A percentile compares a stretch with the other conserved stretches of the same genome.
These are phyloP conservation scores for Panurus biarmicus DNA, from an alignment of 2,113 vertebrate species.

Conservation along the genomic window DNA sequence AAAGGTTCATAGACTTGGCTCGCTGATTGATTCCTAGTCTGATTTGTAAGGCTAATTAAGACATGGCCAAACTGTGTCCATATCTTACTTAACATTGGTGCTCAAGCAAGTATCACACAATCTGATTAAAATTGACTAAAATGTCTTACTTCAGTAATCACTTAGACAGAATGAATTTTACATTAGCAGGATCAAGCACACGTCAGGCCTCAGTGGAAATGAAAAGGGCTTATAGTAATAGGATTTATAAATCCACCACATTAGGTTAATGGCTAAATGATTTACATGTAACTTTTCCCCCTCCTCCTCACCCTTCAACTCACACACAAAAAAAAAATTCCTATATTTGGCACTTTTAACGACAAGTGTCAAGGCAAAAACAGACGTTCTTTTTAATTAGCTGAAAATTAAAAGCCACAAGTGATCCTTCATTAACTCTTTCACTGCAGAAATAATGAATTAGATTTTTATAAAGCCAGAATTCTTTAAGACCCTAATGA, in stretches of 20 bases:
- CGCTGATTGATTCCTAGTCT: slow-evolving; percentile 55
- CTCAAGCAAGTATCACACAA: slow-evolving; percentile 66
- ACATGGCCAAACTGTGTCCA: slow-evolving; percentile 64
- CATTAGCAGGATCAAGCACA: slow-evolving; percentile 74
- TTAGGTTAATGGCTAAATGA: slow-evolving; percentile 78
- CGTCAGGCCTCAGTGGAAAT: slow-evolving; percentile 72
- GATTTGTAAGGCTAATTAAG: slow-evolving; percentile 67
- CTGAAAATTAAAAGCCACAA: slow-evolving; percentile 31
- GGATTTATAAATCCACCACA: slow-evolving; percentile 75
- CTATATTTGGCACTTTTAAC: slow-evolving; percentile 62
- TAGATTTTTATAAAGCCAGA: slow-evolving; percentile 64
- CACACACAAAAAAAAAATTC: not conserved
- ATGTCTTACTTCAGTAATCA: slow-evolving; percentile 75
- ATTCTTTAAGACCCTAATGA: slow-evolving; percentile 66
- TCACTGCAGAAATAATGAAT: slow-evolving; percentile 69
- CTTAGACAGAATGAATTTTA: slow-evolving; percentile 75
- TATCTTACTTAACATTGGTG: slow-evolving; percentile 44
- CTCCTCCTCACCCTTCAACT: slow-evolving; percentile 71
- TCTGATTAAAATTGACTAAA: slow-evolving; percentile 73
- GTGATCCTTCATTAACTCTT: slow-evolving; percentile 52
- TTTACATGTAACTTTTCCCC: slow-evolving; percentile 74
- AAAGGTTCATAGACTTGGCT: slow-evolving; percentile 45
- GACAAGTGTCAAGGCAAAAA: slow-evolving; percentile 62
- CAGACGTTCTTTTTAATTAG: slow-evolving; percentile 41
- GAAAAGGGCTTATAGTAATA: slow-evolving; percentile 76